Evolutionary conservation across 2,113 vertebrate genomes (phyloP), one percentile per base, ranked within the genome.

Genomic region (Cebidichthys violaceus): DNA sequence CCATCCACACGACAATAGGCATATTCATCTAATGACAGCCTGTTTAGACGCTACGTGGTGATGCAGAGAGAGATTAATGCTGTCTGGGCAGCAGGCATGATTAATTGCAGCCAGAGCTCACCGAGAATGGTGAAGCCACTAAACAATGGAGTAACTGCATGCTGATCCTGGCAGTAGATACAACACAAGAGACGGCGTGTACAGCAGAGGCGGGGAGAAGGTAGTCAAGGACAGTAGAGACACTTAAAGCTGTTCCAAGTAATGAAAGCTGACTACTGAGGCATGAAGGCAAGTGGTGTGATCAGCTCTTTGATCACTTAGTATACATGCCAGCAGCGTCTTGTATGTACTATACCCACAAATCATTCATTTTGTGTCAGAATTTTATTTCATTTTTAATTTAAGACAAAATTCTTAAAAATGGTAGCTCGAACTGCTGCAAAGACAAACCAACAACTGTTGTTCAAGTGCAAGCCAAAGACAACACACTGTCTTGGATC

Each of bases 1-100:
- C 55, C 4, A 9, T 83, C 70, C 84, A 73, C 65, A 50, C 69
- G 75, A 91, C 77, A 45, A 80, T 69, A 50, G 62, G 37, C 84
- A 83, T 74, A 77, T 88, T 88, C 81, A 85, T 64, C 68, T 81
- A 65, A 79, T 90, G 69, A 88, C 88, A 75, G 79, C 76, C 60
- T 76, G 87, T 74, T 91, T 83, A 84, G 78, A 81, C 72, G 86
- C 79, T 39, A 35, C 80, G 79, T 72, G 80, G 70, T 64, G 88
- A 88, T 88, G 82, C 87, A 72, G 79, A 61, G 81, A 82, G 68
- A 87, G 92, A 94, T 94, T 95, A 92, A 90, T 89, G 79, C 66
- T 61, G 90, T 89, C 91, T 90, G 84, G 81, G 75, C 83, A 70
- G 59, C 67, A 93, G 77, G 69, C 80, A 70, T 89, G 90, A 92